phyloP scores from a whole-genome alignment of 2,888 invertebrate genomes.

The Thera obeliscata region DNA sequence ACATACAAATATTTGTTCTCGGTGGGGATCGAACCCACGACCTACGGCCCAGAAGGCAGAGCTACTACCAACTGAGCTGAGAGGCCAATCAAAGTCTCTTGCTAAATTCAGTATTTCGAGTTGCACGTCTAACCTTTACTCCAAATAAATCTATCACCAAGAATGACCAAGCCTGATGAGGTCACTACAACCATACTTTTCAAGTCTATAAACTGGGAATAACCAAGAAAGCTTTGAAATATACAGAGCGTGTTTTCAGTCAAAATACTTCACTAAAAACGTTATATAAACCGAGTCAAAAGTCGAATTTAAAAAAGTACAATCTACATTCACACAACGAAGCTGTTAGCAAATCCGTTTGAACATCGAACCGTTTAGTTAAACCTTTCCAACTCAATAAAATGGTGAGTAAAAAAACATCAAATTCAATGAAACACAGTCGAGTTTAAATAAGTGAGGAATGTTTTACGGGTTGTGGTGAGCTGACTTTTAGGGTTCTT shows the following conservation, averaged over 20 bases:
- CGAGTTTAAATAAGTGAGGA: conserved; percentile 16
- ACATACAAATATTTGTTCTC: too few relatives aligned
- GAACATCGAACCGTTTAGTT: conserved; percentile 51
- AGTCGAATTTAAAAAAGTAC: conserved; percentile 7
- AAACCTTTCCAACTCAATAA: conserved; percentile 48
- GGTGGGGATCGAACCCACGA: too few relatives aligned
- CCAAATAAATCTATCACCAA: too few relatives aligned
- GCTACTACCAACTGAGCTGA: too few relatives aligned
- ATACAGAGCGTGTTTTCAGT: not conserved
- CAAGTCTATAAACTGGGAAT: too few relatives aligned
- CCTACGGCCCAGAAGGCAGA: too few relatives aligned
- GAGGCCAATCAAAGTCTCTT: too few relatives aligned
- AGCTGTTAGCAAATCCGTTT: conserved; percentile 44
- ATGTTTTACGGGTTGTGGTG: not conserved
- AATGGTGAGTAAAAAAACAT: conserved; percentile 48
- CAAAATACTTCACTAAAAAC: not conserved
- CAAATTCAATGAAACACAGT: conserved; percentile 29
- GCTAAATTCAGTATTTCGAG: too few relatives aligned
- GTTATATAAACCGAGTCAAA: conserved; percentile 1
- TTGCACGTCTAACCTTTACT: too few relatives aligned
- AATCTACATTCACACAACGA: conserved; percentile 13
- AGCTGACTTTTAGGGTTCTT: not conserved
- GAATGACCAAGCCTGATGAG: too few relatives aligned
- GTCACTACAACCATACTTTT: too few relatives aligned
- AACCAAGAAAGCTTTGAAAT: too few relatives aligned